phyloP scores from a whole-genome alignment of 1,140 invertebrate genomes.

The Drosophila arizonae region DNA sequence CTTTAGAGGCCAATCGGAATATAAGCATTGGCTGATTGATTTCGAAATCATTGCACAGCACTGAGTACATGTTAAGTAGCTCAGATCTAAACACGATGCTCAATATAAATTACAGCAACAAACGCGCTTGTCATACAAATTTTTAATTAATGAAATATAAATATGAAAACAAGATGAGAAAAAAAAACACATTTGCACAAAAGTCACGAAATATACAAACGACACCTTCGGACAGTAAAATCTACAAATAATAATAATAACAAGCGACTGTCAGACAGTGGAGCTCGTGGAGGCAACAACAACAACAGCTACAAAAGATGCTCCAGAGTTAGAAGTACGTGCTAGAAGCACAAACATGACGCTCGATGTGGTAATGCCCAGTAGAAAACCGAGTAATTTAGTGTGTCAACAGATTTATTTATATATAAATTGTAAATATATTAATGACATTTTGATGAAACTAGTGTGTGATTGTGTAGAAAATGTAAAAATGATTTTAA shows the following conservation, averaged over 20 bases:
- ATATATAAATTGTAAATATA: too few species aligned
- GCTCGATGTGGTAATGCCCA: constrained; percentile 17
- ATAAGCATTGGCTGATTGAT: constrained; percentile 29
- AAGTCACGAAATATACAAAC: constrained; percentile 48
- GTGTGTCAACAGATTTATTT: too few species aligned
- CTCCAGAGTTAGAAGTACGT: not conserved
- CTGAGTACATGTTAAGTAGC: constrained; percentile 1
- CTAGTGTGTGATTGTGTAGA: too few species aligned
- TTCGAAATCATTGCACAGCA: constrained; percentile 38
- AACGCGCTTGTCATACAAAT: constrained; percentile 59
- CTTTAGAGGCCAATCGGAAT: constrained; percentile 14
- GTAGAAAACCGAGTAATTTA: constrained; percentile 28
- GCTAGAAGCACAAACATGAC: constrained; percentile 2
- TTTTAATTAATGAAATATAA: constrained; percentile 40
- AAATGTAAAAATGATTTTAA: too few species aligned
- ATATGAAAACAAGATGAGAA: constrained; percentile 6
- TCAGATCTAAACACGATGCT: not conserved
- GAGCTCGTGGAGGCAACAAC: not conserved
- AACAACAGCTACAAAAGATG: not conserved
- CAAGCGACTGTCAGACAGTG: not conserved
- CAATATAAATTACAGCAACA: constrained; percentile 18
- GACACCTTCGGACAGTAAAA: constrained; percentile 33
- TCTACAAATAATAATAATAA: constrained; percentile 21
- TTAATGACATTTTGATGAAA: too few species aligned
- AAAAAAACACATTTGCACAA: constrained; percentile 10